Evolutionary conservation across 2,113 vertebrate genomes (phyloP).

Genomic region (Paracanthobrama guichenoti): DNA sequence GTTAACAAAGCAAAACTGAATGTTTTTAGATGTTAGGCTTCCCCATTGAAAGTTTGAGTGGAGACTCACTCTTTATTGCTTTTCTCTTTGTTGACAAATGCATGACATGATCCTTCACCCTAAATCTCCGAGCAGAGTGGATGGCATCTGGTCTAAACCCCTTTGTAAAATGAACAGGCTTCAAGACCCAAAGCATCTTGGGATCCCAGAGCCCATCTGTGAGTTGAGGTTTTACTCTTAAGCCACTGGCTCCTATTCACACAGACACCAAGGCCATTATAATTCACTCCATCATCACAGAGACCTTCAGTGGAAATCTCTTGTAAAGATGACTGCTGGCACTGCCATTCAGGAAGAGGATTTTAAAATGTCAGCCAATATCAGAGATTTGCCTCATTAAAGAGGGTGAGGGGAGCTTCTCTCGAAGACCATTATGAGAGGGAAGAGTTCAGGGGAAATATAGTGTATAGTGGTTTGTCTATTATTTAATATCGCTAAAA

Average conservation of each 20-base stretch:
- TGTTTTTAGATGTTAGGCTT: background rate
- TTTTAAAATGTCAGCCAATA: slow-evolving; percentile 78
- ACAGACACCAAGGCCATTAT: slow-evolving; percentile 68
- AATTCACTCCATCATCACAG: slow-evolving; percentile 75
- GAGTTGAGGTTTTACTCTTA: slow-evolving; percentile 70
- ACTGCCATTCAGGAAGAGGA: slow-evolving; percentile 74
- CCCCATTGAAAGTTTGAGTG: background rate
- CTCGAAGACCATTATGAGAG: slow-evolving; percentile 57
- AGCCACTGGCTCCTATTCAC: slow-evolving; percentile 62
- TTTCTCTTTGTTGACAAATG: slow-evolving; percentile 56
- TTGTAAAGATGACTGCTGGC: slow-evolving; percentile 77
- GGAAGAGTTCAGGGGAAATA: slow-evolving; percentile 58
- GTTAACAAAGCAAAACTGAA: background rate
- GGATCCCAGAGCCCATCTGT: slow-evolving; percentile 50
- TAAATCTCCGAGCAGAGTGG: slow-evolving; percentile 48
- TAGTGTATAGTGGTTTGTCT: slow-evolving; percentile 42
- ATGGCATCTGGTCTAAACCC: slow-evolving; percentile 6
- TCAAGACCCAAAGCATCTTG: background rate
- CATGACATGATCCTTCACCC: slow-evolving; percentile 57
- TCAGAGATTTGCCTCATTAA: slow-evolving; percentile 77
- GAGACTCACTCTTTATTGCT: slow-evolving; percentile 12
- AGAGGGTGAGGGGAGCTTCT: slow-evolving; percentile 65
- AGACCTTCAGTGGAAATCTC: slow-evolving; percentile 69
- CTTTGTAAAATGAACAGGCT: slow-evolving; percentile 21
- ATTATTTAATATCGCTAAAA: slow-evolving; percentile 65